A percentile compares a stretch with the other conserved stretches of the same genome.
These are phyloP conservation scores for Trachelus troglodyta DNA, from an alignment of 2,888 invertebrate genomes.

Conservation along the genomic window DNA sequence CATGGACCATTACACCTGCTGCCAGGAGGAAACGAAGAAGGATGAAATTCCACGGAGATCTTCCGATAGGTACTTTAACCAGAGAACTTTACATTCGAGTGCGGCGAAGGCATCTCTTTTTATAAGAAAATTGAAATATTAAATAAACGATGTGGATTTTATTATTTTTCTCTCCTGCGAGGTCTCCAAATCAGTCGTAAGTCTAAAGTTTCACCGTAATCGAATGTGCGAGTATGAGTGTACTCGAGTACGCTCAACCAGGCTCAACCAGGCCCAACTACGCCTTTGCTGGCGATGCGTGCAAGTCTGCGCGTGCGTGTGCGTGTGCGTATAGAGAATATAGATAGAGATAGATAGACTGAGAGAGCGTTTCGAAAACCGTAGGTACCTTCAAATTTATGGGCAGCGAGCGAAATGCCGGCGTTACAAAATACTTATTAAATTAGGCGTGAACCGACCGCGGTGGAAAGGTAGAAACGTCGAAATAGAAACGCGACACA, in stretches of 20 bases:
- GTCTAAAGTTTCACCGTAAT: neutral
- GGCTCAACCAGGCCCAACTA: neutral
- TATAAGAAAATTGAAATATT: neutral
- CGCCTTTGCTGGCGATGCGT: neutral
- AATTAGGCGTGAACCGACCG: slow-evolving; percentile 10
- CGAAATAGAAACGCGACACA: neutral
- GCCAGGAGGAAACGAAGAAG: neutral
- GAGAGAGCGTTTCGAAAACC: neutral
- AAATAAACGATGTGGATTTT: neutral
- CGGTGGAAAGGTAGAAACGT: neutral
- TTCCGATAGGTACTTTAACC: too few species aligned
- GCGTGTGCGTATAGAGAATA: neutral
- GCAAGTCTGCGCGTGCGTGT: neutral
- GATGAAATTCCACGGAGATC: neutral
- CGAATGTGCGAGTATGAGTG: neutral
- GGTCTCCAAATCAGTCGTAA: neutral
- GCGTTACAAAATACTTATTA: slow-evolving; percentile 22
- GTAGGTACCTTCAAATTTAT: slow-evolving; percentile 4
- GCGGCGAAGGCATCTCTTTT: slow-evolving; percentile 6
- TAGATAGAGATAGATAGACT: neutral
- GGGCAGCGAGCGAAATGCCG: slow-evolving; percentile 24
- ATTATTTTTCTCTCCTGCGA: neutral
- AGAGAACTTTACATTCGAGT: slow-evolving; percentile 5
- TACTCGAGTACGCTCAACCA: neutral
- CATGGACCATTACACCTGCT: neutral